Percentiles rank a stretch among this genome's conserved stretches.
Evolutionary conservation across 2,888 invertebrate genomes (phyloP).

Genomic region (Cheiracanthium punctorium): DNA sequence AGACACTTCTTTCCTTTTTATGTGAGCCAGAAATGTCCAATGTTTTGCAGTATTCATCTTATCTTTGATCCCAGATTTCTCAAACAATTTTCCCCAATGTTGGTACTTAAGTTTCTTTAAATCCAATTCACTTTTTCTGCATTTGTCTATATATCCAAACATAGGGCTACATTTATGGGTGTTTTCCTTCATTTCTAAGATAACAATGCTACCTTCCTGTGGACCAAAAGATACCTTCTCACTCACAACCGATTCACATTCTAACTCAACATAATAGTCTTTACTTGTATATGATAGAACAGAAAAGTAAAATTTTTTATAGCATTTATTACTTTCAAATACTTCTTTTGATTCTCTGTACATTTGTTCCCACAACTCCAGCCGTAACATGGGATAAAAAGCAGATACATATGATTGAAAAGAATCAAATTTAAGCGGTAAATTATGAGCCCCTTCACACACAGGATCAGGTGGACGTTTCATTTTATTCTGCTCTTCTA

Average conservation of each 20-base stretch:
- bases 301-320: constrained; percentile 22
- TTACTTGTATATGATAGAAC: not conserved
- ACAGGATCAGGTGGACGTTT: constrained; percentile 32
- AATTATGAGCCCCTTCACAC: not conserved
- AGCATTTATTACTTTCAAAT: not conserved
- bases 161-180: not conserved
- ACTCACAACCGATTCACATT: constrained; percentile 37
- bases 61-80: too few species aligned
- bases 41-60: constrained; percentile 29
- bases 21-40: not conserved
- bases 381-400: constrained; percentile 40
- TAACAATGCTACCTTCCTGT: constrained; percentile 27
- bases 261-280: not conserved
- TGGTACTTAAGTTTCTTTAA: not conserved
- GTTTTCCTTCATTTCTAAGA: constrained; percentile 20
- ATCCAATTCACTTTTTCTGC: not conserved
- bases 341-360: constrained; percentile 20
- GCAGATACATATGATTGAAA: constrained; percentile 22
- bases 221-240: not conserved
- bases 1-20: too few species aligned
- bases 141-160: constrained; percentile 42
- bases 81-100: not conserved
- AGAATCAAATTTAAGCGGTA: constrained; percentile 25
- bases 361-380: constrained; percentile 54
- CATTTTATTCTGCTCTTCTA: constrained; percentile 53